Conservation (phyloP, 2,113 vertebrate genomes). For the Clarias gariepinus region DNA sequence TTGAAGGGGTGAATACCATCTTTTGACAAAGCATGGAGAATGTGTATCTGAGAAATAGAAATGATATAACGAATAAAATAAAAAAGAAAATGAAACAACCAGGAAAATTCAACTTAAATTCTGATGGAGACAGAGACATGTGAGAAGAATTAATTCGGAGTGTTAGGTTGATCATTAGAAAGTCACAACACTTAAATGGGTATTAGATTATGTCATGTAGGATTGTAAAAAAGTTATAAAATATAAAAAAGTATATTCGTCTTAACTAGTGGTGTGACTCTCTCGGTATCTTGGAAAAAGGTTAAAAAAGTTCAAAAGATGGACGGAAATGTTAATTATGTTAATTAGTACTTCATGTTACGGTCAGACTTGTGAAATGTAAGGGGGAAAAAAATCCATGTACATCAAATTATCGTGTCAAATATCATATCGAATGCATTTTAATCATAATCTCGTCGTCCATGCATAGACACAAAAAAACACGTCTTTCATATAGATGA, state of each 20-base stretch:
- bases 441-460: slow-evolving; percentile 31
- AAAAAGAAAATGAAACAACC: slow-evolving; percentile 42
- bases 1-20: slow-evolving; percentile 99
- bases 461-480: slow-evolving; percentile 62
- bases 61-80: slow-evolving; percentile 45
- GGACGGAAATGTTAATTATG: slow-evolving; percentile 72
- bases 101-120: slow-evolving; percentile 51
- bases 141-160: slow-evolving; percentile 39
- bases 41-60: slow-evolving; percentile 70
- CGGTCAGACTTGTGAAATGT: slow-evolving; percentile 42
- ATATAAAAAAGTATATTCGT: background rate
- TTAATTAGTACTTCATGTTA: slow-evolving; percentile 49
- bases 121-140: slow-evolving; percentile 53
- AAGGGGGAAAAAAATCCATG: slow-evolving; percentile 8
- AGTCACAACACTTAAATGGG: slow-evolving; percentile 64
- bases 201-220: background rate
- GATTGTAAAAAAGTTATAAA: background rate
- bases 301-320: slow-evolving; percentile 81
- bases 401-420: slow-evolving; percentile 25
- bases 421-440: slow-evolving; percentile 36
- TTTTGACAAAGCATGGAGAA: slow-evolving; percentile 94
- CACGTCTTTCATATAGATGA: slow-evolving; percentile 39
- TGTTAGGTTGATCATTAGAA: slow-evolving; percentile 56
- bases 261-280: slow-evolving; percentile 71
- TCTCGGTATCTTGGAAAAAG: slow-evolving; percentile 77